Conservation (phyloP, 2,888 invertebrate species). For the Acrocyrtus sp. region DNA sequence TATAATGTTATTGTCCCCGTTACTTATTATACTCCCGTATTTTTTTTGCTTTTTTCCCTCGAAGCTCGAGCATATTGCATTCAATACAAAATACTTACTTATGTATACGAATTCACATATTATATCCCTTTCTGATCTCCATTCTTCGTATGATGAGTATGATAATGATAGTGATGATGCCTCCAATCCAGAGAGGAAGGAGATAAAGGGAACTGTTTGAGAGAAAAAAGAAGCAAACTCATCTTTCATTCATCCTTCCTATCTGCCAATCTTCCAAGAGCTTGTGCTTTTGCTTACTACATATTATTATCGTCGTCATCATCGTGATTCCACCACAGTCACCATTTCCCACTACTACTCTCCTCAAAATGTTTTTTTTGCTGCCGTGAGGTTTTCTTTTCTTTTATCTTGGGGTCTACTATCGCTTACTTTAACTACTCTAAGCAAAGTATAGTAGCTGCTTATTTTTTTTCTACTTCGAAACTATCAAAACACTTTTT, state of each 20-base stretch:
- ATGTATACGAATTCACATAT: not conserved
- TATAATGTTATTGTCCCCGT: not conserved
- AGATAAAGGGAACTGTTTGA: slow-evolving; percentile 32
- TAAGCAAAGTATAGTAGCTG: not conserved
- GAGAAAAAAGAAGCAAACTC: slow-evolving; percentile 44
- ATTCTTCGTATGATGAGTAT: slow-evolving; percentile 22
- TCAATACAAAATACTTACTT: not conserved
- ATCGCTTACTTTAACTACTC: slow-evolving; percentile 13
- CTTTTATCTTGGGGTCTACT: slow-evolving; percentile 30
- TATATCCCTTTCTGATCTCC: slow-evolving; percentile 1
- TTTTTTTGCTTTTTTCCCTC: slow-evolving; percentile 10
- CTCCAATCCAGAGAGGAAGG: slow-evolving; percentile 29
- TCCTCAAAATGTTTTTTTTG: too few relatives aligned
- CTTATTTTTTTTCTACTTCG: slow-evolving; percentile 8
- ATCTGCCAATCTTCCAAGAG: slow-evolving; percentile 45
- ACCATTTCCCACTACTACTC: not conserved
- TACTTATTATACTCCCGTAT: slow-evolving; percentile 14
- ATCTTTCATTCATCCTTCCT: slow-evolving; percentile 52
- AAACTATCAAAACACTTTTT: slow-evolving; percentile 39
- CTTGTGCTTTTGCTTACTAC: slow-evolving; percentile 7
- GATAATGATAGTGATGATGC: slow-evolving; percentile 19
- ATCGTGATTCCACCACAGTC: not conserved
- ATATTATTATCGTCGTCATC: not conserved
- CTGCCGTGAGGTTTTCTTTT: slow-evolving; percentile 2
- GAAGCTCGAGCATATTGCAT: not conserved